Base-by-base conservation (phyloP, 2,113 vertebrate genomes). In the Phalacrocorax brasilianus region DNA sequence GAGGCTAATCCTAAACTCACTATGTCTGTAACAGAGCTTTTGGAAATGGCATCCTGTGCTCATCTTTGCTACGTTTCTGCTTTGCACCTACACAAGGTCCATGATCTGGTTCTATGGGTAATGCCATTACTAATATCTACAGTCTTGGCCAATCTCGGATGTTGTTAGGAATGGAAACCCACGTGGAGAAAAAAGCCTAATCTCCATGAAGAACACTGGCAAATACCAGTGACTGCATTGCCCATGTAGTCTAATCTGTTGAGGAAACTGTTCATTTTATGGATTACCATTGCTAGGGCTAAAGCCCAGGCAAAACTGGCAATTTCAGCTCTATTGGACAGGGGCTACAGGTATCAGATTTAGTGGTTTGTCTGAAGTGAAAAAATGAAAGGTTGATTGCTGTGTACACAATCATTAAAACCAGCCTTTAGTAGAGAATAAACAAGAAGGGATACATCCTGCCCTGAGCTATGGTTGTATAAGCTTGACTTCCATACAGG, bases 41-140 rank as follows among this genome's bases (percentile, higher is more conserved):
- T 17, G 14, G 16, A n/a, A 76, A 70, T 50, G 12, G 2, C 17
- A 59, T 55, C 10, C 42, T 74, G 30, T 52, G 5, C 9, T 72
- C 16, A 35, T n/a, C 6, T 85, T 55, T 75, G 17, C 15, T 59
- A 23, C 3, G 9, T 44, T 82, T 82, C 30, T 59, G 18, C 13
- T 66, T 70, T 79, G 3, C 26, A 59, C 5, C 13, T 83, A 8
- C 20, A 28, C 8, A 21, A 32, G 9, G 12, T n/a, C 12, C 28
- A 20, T 58, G 8, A 42, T 12, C 9, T 1, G 2, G 32, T 12
- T 17, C 13, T n/a, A 4, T 6, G 3, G 33, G 7, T 56, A 74
- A 22, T 0, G 1, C 3, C 30, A 0, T 50, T 72, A 59, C 7
- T 56, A 63, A 22, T 35, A 32, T 11, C 26, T 70, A 11, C 33